A percentile compares a stretch with the other conserved stretches of the same genome.
Evolutionary conservation across 2,113 vertebrate genomes (phyloP).

Genomic region (Atherinomorus stipes): DNA sequence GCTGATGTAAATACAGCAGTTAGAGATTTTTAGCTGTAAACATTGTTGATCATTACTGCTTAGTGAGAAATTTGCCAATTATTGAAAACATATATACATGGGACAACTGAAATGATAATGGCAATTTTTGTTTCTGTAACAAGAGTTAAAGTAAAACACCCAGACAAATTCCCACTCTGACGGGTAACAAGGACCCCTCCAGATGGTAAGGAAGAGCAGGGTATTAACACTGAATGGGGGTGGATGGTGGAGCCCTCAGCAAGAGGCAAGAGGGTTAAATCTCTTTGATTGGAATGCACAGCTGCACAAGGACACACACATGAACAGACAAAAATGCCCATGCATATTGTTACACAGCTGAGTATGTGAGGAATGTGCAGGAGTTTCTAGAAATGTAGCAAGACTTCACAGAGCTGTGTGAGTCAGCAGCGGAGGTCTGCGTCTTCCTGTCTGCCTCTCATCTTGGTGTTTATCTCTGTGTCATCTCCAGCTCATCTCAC

Average conservation of each 20-base stretch:
- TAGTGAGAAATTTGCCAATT: too few species aligned
- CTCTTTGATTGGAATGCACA: constrained; percentile 79
- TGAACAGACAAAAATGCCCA: constrained; percentile 28
- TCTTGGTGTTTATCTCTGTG: constrained; percentile 20
- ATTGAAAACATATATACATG: too few species aligned
- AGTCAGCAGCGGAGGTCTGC: constrained; percentile 56
- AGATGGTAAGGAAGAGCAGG: constrained; percentile 61
- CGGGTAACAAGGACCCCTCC: constrained; percentile 47
- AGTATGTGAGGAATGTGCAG: constrained; percentile 60
- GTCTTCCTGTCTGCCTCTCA: constrained; percentile 38
- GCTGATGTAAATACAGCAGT: too few species aligned
- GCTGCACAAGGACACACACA: constrained; percentile 58
- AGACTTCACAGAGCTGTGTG: constrained; percentile 52
- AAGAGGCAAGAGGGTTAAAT: constrained; percentile 70
- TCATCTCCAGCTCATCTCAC: constrained; percentile 8
- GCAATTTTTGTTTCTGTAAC: too few species aligned
- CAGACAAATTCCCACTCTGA: constrained; percentile 28
- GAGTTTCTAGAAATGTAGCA: constrained; percentile 58
- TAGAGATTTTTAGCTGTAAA: too few species aligned
- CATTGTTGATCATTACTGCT: too few species aligned
- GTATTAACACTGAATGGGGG: constrained; percentile 62
- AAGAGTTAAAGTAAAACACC: constrained; percentile 1
- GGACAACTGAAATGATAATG: too few species aligned
- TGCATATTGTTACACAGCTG: constrained; percentile 67
- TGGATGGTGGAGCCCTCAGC: constrained; percentile 6